A percentile compares a stretch with the other conserved stretches of the same genome.
These are phyloP conservation scores for Stenodema calcarata DNA, from an alignment of 2,888 invertebrate genomes.

Conservation along the genomic window DNA sequence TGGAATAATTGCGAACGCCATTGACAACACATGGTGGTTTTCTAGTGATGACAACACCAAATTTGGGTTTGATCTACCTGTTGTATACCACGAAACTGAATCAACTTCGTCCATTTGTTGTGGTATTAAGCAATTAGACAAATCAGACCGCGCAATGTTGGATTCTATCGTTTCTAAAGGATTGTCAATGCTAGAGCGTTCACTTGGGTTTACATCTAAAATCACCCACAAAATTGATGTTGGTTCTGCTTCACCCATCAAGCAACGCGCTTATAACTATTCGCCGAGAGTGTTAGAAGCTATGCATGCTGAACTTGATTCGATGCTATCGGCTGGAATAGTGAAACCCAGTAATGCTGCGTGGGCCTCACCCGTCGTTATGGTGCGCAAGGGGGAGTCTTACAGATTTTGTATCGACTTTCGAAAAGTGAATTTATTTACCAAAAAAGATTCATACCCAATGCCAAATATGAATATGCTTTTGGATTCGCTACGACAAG, in stretches of 20 bases:
- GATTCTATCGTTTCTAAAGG: not conserved
- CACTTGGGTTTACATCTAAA: not conserved
- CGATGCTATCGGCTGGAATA: not conserved
- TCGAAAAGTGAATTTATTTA: slow-evolving; percentile 59
- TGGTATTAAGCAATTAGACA: not conserved
- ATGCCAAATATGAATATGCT: slow-evolving; percentile 16
- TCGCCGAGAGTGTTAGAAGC: slow-evolving; percentile 37
- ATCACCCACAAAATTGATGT: slow-evolving; percentile 32
- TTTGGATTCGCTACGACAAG: not conserved
- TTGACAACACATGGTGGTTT: slow-evolving; percentile 5
- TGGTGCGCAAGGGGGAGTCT: slow-evolving; percentile 55
- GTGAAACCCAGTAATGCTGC: slow-evolving; percentile 11
- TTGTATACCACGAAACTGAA: not conserved
- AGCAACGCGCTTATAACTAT: slow-evolving; percentile 23
- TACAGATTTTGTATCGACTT: slow-evolving; percentile 61
- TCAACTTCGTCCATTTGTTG: not conserved
- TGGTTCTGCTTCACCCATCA: slow-evolving; percentile 18
- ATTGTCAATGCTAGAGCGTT: not conserved
- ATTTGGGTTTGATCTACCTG: not conserved
- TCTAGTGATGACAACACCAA: not conserved
- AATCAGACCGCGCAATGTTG: not conserved
- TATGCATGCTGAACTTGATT: slow-evolving; percentile 12
- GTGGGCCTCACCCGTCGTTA: slow-evolving; percentile 36
- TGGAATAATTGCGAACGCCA: not conserved
- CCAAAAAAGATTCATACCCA: slow-evolving; percentile 28